Evolutionary conservation across 2,797 vertebrate genomes (phyloP).

Genomic region (Spondyliosoma cantharus): DNA sequence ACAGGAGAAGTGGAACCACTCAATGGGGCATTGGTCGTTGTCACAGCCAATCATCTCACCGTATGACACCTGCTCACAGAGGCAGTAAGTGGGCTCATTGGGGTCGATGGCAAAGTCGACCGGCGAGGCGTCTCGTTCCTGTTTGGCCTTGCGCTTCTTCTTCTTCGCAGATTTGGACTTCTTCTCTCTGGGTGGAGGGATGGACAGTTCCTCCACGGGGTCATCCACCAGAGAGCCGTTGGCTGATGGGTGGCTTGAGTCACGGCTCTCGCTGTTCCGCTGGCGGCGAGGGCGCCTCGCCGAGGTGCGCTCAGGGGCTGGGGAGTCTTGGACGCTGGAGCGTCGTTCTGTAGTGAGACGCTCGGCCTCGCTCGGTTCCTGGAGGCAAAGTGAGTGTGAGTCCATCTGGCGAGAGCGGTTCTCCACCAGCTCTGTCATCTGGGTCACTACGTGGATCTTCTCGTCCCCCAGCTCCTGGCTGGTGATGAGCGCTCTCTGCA

Average conservation of each 20-base stretch:
- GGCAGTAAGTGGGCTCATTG: conserved; percentile 98
- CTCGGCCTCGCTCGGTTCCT: conserved; percentile 89
- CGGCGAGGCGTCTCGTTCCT: conserved; percentile 93
- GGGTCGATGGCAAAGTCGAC: conserved; percentile 96
- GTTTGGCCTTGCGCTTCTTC: conserved; percentile 97
- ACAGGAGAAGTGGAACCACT: conserved; percentile 99
- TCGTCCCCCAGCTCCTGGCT: conserved; percentile 98
- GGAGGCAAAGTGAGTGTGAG: conserved; percentile 90
- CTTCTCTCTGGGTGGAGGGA: conserved; percentile 89
- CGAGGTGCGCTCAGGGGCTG: conserved; percentile 88
- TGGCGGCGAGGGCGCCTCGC: conserved; percentile 91
- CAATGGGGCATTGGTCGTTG: conserved; percentile 96
- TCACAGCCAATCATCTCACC: conserved; percentile 99
- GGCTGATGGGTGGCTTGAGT: conserved; percentile 90
- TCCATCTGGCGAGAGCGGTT: conserved; percentile 97
- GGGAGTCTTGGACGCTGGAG: conserved; percentile 64
- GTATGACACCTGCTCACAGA: conserved; percentile 97
- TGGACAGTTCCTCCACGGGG: conserved; percentile 87
- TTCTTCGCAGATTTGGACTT: conserved; percentile 96
- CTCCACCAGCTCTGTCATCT: conserved; percentile 96
- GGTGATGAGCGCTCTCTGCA: conserved; percentile 94
- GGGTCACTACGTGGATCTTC: conserved; percentile 97
- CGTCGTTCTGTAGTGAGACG: conserved; percentile 77
- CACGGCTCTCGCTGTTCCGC: conserved; percentile 94
- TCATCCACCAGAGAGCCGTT: conserved; percentile 91